These are phyloP conservation scores for Chelmon rostratus DNA, from an alignment of 2,797 vertebrate species.

Conservation along the genomic window DNA sequence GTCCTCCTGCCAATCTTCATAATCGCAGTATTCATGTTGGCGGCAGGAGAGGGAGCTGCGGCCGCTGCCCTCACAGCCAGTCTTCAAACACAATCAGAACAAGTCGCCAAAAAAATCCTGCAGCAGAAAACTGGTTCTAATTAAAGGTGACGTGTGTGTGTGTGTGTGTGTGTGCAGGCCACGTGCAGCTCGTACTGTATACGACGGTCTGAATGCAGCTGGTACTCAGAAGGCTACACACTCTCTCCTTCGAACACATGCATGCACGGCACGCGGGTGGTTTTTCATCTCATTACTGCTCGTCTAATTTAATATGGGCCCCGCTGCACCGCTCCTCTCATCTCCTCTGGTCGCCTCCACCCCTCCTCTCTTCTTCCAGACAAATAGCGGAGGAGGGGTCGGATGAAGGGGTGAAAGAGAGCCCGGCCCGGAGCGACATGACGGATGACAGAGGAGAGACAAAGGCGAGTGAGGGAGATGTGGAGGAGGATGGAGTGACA, in stretches of 20 bases:
- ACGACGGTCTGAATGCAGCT: constrained; percentile 9
- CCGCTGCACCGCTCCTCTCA: constrained; percentile 27
- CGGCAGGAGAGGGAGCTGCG: neutral
- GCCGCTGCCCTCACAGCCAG: constrained; percentile 13
- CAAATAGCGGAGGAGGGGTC: constrained; percentile 26
- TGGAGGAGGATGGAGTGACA: neutral
- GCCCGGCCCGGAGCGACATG: constrained; percentile 6
- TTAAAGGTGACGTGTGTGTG: constrained; percentile 4
- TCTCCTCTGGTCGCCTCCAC: neutral
- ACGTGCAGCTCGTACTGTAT: neutral
- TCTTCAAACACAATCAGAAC: constrained; percentile 18
- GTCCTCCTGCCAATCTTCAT: constrained; percentile 21
- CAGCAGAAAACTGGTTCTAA: constrained; percentile 12
- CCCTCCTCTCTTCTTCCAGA: constrained; percentile 14
- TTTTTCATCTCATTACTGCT: constrained; percentile 61
- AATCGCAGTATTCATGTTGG: constrained; percentile 22
- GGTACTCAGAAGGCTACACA: constrained; percentile 1
- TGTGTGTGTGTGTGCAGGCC: constrained; percentile 9
- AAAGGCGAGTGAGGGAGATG: neutral
- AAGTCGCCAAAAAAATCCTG: too few relatives aligned
- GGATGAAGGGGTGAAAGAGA: constrained; percentile 25
- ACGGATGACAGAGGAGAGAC: constrained; percentile 12
- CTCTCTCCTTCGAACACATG: constrained; percentile 26
- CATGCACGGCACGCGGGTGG: constrained; percentile 23
- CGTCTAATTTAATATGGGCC: constrained; percentile 54